Evolutionary conservation across 2,113 vertebrate genomes (phyloP).

Genomic region (Platichthys stellatus): DNA sequence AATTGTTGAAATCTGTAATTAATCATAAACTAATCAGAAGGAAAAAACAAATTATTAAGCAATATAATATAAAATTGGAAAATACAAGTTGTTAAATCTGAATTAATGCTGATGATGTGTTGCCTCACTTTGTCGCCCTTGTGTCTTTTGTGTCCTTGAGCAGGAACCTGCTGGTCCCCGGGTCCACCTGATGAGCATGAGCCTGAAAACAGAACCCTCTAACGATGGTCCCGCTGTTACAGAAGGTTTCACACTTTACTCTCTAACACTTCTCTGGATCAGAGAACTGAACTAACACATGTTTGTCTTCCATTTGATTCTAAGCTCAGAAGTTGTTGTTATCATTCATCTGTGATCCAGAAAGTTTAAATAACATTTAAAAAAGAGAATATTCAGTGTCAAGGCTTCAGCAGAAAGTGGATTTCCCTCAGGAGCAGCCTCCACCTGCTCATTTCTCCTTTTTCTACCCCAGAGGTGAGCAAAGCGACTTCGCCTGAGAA

Average conservation of each 20-base stretch:
- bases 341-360: constrained; percentile 1
- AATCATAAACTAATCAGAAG: no score
- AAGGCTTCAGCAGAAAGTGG: no score
- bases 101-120: no score
- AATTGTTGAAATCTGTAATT: no score
- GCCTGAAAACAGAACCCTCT: constrained; percentile 80
- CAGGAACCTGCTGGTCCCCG: constrained; percentile 75
- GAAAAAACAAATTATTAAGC: no score
- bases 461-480: constrained; percentile 61
- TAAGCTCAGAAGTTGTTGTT: background rate
- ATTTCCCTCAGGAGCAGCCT: no score
- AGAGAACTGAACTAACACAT: background rate
- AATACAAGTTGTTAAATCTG: no score
- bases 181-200: constrained; percentile 81
- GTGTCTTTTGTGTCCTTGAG: constrained; percentile 13
- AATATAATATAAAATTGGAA: no score
- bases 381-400: no score
- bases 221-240: constrained; percentile 78
- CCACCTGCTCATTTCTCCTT: background rate
- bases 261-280: constrained; percentile 48
- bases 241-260: constrained; percentile 78
- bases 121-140: no score
- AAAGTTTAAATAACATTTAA: background rate
- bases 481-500: constrained; percentile 89
- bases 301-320: constrained; percentile 8